Conservation (phyloP, 2,113 vertebrate genomes). For the Neotoma lepida region DNA sequence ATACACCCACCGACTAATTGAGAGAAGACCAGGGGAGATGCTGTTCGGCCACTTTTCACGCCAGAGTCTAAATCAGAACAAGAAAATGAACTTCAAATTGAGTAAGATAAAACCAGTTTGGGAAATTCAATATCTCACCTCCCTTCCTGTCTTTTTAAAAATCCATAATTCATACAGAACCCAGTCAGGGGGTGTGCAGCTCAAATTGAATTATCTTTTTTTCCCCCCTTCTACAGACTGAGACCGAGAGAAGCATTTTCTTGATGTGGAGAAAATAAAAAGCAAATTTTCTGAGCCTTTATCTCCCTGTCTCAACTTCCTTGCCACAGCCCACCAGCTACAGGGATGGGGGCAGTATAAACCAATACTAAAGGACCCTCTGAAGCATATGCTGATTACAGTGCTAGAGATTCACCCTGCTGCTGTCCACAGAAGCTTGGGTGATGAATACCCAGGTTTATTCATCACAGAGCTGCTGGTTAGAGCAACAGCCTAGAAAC, state of each 20-base stretch:
- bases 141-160: conserved; percentile 69
- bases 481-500: not conserved
- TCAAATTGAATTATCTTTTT: conserved; percentile 13
- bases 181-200: conserved; percentile 31
- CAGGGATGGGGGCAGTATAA: fast-evolving
- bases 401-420: not conserved
- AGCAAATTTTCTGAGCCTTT: not conserved
- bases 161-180: conserved; percentile 74
- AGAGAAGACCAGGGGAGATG: not conserved
- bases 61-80: not conserved
- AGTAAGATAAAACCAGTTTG: conserved; percentile 65
- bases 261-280: conserved; percentile 46
- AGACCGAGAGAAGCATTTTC: conserved; percentile 5
- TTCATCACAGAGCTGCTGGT: not conserved
- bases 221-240: not conserved
- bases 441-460: not conserved
- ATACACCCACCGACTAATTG: not conserved
- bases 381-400: not conserved
- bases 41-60: fast-evolving
- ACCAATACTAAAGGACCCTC: not conserved
- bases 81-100: conserved; percentile 23
- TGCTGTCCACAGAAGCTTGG: not conserved
- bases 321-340: not conserved
- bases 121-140: conserved; percentile 68
- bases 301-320: not conserved